Conservation (phyloP, 2,888 invertebrate species). For the Spialia ferax region DNA sequence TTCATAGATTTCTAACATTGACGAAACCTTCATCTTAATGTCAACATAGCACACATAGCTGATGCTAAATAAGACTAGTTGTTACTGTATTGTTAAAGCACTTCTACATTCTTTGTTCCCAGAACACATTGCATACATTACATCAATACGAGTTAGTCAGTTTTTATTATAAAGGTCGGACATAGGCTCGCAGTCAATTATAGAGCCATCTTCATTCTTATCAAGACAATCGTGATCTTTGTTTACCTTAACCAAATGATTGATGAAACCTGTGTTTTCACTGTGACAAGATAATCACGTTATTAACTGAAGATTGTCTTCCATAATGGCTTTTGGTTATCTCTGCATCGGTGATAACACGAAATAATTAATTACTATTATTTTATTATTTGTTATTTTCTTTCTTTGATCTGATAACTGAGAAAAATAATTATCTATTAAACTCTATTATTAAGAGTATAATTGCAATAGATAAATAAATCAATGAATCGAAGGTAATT, state of each 20-base stretch:
- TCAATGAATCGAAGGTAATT: too few relatives aligned
- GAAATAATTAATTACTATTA: conserved; percentile 16
- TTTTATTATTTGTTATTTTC: not conserved
- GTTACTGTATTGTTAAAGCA: not conserved
- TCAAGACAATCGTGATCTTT: conserved; percentile 50
- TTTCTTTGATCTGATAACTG: not conserved
- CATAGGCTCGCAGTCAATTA: conserved; percentile 36
- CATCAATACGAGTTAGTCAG: conserved; percentile 42
- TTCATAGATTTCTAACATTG: too few relatives aligned
- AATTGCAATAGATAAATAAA: not conserved
- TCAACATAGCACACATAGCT: too few relatives aligned
- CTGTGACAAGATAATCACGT: conserved; percentile 46
- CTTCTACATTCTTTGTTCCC: not conserved
- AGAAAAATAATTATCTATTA: not conserved
- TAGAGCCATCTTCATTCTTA: conserved; percentile 37
- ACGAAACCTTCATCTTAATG: too few relatives aligned
- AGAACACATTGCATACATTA: conserved; percentile 14
- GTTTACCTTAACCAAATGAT: conserved; percentile 49
- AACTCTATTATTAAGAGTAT: not conserved
- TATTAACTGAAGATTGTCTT: conserved; percentile 37
- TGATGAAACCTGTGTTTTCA: conserved; percentile 51
- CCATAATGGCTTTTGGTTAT: conserved; percentile 31
- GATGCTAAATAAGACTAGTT: not conserved
- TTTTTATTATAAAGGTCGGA: conserved; percentile 33
- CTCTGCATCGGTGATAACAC: conserved; percentile 25